Evolutionary conservation across 2,113 vertebrate genomes (phyloP), one percentile per base, ranked within the genome.

Genomic region (Bos indicus): DNA sequence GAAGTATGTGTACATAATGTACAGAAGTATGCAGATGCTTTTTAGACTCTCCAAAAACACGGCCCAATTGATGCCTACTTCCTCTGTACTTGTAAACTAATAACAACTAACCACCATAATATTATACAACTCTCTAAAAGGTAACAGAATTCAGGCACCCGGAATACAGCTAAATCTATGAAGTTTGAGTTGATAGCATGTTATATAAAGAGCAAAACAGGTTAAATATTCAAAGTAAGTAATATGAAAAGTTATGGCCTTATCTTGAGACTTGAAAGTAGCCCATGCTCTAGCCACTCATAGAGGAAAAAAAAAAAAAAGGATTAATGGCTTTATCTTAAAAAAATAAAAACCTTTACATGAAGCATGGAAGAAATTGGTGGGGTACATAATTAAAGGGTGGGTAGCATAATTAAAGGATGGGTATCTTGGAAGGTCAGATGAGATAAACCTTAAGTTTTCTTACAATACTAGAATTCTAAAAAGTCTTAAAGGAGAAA

Each of bases 151-250:
- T 9, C 12, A 83, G 62, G 54, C 43, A 36, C 6, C 15, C 56
- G 36, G 43, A 96, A 91, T 40, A 59, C 0, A 52, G 56, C 43
- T 78, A 90, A 40, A 91, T 80, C 30, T 71, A 95, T 46, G 43
- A 93, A 1, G 17, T 57, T 2, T 88, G 17, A 96, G 51, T 23
- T 94, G 28, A 85, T 8, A 96, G 60, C 82, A 94, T 17, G 28
- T 84, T n/a, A 91, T 12, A 81, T 40, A 62, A 96, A 87, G 10
- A 97, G 6, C 33, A 95, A 26, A 91, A 60, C 7, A 84, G 10
- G 30, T 74, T 71, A 92, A 96, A 78, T 82, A 88, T 25, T 93
- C 78, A 88, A 91, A 93, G 78, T 54, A 60, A 94, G 51, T 40
- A 78, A 93, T 40, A 83, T 30, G 30, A 78, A 83, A 89, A 91